phyloP scores from a whole-genome alignment of 2,797 vertebrate genomes.

The Sebastes alutus region DNA sequence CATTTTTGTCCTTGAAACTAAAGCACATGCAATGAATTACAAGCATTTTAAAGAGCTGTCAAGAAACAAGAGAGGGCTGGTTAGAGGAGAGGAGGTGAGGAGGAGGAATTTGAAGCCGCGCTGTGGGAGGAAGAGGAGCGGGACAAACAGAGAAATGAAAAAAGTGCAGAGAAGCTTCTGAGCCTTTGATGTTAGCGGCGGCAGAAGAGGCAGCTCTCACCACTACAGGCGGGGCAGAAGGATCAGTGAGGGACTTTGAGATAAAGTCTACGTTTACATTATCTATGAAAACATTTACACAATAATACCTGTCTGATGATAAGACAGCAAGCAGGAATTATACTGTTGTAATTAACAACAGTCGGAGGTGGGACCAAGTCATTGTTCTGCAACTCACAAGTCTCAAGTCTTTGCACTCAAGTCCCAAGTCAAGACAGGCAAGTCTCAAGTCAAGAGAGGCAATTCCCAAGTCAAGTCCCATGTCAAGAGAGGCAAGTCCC shows the following conservation, averaged over 20 bases:
- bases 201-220: slow-evolving; percentile 15
- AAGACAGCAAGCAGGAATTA: background rate
- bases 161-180: slow-evolving; percentile 35
- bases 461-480: no score
- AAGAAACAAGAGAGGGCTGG: slow-evolving; percentile 57
- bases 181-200: slow-evolving; percentile 54
- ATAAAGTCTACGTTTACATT: background rate
- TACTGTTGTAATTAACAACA: background rate
- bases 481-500: no score
- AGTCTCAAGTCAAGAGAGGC: no score
- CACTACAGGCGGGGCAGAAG: background rate
- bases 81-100: slow-evolving; percentile 45
- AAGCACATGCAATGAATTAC: slow-evolving; percentile 71
- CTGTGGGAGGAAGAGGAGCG: slow-evolving; percentile 34
- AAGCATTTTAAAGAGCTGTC: slow-evolving; percentile 61
- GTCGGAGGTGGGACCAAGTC: background rate
- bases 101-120: slow-evolving; percentile 36
- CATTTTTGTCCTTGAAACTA: slow-evolving; percentile 69
- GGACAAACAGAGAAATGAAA: slow-evolving; percentile 47
- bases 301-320: background rate
- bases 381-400: background rate
- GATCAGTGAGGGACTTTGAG: background rate
- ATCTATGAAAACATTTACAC: background rate
- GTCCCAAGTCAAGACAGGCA: background rate
- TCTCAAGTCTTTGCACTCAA: background rate